These are phyloP conservation scores for Sebastes matsubarae DNA, from an alignment of 2,797 vertebrate species.

Conservation along the genomic window DNA sequence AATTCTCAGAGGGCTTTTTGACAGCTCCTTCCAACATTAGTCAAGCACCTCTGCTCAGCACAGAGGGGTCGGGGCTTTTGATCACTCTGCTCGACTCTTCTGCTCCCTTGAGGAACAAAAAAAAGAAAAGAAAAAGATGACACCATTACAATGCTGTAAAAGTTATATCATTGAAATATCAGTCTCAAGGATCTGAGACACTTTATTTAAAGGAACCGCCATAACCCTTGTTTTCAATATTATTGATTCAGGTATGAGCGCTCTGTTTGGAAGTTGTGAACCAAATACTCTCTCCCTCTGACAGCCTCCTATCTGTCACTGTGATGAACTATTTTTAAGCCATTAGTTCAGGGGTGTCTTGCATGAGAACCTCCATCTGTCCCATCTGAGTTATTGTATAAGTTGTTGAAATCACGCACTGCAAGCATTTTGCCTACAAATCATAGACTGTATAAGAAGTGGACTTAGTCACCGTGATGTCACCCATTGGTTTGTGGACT, in stretches of 20 bases:
- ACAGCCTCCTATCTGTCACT: not conserved
- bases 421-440: not conserved
- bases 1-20: slow-evolving; percentile 37
- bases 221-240: not conserved
- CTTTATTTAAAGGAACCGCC: not conserved
- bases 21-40: slow-evolving; percentile 38
- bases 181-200: not conserved
- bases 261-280: not conserved
- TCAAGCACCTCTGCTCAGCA: slow-evolving; percentile 16
- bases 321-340: not conserved
- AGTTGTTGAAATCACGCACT: not conserved
- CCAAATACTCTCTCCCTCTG: not conserved
- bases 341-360: not conserved
- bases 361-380: slow-evolving; percentile 11
- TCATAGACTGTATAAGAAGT: not conserved
- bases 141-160: not conserved
- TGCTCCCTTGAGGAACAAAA: not conserved
- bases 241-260: not conserved
- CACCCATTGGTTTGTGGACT: too few species aligned
- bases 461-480: too few species aligned
- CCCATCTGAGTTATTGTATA: not conserved
- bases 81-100: slow-evolving; percentile 38
- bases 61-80: slow-evolving; percentile 18
- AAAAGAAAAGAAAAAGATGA: not conserved
- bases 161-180: not conserved